Percentiles rank a stretch among this genome's conserved stretches.
Evolutionary conservation across 2,113 vertebrate species (phyloP).

Genomic region (Lanius ludovicianus): DNA sequence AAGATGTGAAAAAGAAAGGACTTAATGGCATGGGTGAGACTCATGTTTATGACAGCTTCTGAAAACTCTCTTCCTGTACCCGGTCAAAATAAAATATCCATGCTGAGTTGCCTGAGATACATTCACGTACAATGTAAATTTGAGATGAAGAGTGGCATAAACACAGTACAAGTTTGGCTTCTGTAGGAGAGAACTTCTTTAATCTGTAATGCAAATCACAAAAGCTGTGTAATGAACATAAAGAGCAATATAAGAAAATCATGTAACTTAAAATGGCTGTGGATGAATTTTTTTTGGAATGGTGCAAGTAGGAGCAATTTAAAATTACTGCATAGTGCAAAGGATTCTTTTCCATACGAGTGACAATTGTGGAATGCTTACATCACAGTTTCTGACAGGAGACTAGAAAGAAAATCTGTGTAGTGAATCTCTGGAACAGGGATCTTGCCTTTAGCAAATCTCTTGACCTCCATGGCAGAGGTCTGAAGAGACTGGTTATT

Average conservation of each 20-base stretch:
- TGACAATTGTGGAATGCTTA: neutral
- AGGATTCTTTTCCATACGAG: neutral
- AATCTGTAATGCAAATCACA: neutral
- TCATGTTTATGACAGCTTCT: neutral
- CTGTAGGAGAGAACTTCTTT: neutral
- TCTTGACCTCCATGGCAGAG: neutral
- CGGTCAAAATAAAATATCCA: neutral
- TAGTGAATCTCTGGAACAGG: neutral
- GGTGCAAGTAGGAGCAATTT: neutral
- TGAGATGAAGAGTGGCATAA: neutral
- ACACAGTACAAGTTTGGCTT: neutral
- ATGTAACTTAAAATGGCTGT: slow-evolving; percentile 7
- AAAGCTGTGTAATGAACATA: neutral
- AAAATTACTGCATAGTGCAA: neutral
- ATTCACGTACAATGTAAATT: neutral
- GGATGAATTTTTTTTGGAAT: neutral
- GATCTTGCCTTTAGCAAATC: neutral
- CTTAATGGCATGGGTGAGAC: neutral
- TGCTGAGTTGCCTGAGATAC: neutral
- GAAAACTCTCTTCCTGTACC: neutral
- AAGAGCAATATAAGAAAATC: neutral
- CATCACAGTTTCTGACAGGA: neutral
- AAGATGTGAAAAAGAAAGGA: neutral
- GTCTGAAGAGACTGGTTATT: neutral
- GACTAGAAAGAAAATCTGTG: neutral